phyloP scores from a whole-genome alignment of 1,140 invertebrate species.

The Aphelinus atriplicis region DNA sequence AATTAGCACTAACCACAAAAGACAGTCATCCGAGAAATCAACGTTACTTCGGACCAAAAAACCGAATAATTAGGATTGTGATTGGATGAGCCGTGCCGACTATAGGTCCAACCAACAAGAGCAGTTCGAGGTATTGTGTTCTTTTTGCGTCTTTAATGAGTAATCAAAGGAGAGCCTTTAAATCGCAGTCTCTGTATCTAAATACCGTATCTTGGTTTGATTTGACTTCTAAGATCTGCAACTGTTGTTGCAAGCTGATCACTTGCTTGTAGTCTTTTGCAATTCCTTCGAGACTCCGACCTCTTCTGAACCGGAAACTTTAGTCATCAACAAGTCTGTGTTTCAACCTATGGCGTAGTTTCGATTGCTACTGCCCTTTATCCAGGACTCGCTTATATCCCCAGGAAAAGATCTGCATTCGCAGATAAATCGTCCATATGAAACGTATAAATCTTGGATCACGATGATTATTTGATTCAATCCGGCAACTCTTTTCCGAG shows the following conservation, averaged over 20 bases:
- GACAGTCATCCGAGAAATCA: not conserved
- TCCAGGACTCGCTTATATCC: too few species aligned
- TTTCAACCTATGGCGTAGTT: constrained; percentile 4
- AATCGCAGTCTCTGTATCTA: not conserved
- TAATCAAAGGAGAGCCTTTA: not conserved
- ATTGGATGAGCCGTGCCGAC: not conserved
- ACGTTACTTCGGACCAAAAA: constrained; percentile 1
- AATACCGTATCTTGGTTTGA: not conserved
- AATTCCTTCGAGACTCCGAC: not conserved
- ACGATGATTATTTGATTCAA: too few species aligned
- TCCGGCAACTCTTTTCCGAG: too few species aligned
- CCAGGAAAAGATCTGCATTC: too few species aligned
- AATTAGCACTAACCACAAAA: too few species aligned
- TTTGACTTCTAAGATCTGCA: not conserved
- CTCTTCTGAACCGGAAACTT: not conserved
- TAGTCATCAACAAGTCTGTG: constrained; percentile 29
- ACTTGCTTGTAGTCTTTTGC: constrained; percentile 13
- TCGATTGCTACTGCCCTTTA: too few species aligned
- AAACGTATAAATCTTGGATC: too few species aligned
- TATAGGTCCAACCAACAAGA: not conserved
- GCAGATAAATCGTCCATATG: too few species aligned
- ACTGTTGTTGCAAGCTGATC: not conserved
- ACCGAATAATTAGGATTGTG: constrained; percentile 18
- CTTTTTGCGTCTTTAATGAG: constrained; percentile 7
- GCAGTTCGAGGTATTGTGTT: constrained; percentile 7